Conservation (phyloP, 92 coral and sea anemone genomes). For the Parazoanthus swiftii region DNA sequence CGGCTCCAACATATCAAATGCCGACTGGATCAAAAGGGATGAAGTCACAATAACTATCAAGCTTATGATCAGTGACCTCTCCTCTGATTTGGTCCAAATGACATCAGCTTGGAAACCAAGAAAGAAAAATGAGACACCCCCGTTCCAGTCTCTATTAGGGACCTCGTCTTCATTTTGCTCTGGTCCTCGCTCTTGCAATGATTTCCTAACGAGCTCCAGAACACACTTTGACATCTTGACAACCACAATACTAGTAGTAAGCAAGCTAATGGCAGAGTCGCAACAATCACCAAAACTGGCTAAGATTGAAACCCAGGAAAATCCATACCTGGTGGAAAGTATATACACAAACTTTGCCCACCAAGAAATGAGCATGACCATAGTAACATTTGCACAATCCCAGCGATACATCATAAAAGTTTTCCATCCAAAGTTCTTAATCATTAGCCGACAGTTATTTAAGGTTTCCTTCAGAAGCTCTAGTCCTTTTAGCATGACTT, state of each 20-base stretch:
- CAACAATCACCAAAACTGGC: conserved; percentile 80
- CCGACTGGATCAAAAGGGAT: conserved; percentile 80
- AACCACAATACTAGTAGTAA: conserved; percentile 77
- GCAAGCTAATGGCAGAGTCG: conserved; percentile 59
- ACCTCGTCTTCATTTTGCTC: conserved; percentile 52
- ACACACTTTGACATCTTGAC: conserved; percentile 63
- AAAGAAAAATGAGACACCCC: conserved; percentile 75
- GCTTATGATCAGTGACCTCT: conserved; percentile 70
- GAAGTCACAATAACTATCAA: conserved; percentile 80
- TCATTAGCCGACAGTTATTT: conserved; percentile 42
- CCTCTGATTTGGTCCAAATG: conserved; percentile 54
- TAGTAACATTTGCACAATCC: conserved; percentile 60
- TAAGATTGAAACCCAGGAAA: conserved; percentile 47
- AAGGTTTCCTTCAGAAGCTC: conserved; percentile 52
- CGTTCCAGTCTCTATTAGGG: conserved; percentile 64
- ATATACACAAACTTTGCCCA: conserved; percentile 59
- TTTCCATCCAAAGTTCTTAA: conserved; percentile 73
- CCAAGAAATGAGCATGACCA: conserved; percentile 75
- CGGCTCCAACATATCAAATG: conserved; percentile 76
- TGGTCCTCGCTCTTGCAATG: conserved; percentile 51
- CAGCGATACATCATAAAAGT: conserved; percentile 70
- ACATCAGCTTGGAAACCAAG: conserved; percentile 71
- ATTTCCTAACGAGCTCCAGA: conserved; percentile 44
- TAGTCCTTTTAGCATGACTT: conserved; percentile 48
- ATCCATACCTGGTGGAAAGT: conserved; percentile 32